These are phyloP conservation scores for Choristoneura rosaceana DNA, from an alignment of 2,888 invertebrate genomes.

Conservation along the genomic window DNA sequence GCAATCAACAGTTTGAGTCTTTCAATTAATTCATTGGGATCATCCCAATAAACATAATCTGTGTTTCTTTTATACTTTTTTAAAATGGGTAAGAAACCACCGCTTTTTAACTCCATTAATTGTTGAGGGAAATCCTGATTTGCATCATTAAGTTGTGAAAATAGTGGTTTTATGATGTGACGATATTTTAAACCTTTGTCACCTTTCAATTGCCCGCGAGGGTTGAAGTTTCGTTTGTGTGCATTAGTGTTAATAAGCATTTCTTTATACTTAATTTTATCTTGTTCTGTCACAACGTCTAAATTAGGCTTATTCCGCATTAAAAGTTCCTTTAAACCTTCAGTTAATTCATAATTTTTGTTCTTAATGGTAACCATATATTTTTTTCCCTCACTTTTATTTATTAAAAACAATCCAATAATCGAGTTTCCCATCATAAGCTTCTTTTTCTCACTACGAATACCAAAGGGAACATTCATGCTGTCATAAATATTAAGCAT, in stretches of 20 bases:
- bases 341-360: too few relatives aligned
- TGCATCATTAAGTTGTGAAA: constrained; percentile 1
- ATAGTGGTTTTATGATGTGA: constrained; percentile 10
- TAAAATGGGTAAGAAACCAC: constrained; percentile 3
- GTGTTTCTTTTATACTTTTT: constrained; percentile 15
- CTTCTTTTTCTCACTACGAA: constrained; percentile 29
- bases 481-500: constrained; percentile 17
- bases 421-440: constrained; percentile 35
- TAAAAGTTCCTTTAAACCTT: too few relatives aligned
- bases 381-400: not conserved
- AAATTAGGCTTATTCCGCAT: constrained; percentile 30
- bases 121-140: constrained; percentile 1
- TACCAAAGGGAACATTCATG: constrained; percentile 34
- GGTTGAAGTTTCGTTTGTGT: constrained; percentile 11
- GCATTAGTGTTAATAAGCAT: constrained; percentile 29
- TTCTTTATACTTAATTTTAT: constrained; percentile 40
- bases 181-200: constrained; percentile 19
- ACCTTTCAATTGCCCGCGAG: constrained; percentile 10
- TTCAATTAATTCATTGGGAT: constrained; percentile 27
- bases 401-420: constrained; percentile 16
- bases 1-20: constrained; percentile 25
- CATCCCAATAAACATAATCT: constrained; percentile 27
- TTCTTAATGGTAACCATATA: constrained; percentile 13
- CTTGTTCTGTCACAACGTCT: constrained; percentile 18
- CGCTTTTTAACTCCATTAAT: not conserved